These are phyloP conservation scores for Aldrovandia affinis DNA, from an alignment of 2,797 vertebrate species.

Conservation along the genomic window DNA sequence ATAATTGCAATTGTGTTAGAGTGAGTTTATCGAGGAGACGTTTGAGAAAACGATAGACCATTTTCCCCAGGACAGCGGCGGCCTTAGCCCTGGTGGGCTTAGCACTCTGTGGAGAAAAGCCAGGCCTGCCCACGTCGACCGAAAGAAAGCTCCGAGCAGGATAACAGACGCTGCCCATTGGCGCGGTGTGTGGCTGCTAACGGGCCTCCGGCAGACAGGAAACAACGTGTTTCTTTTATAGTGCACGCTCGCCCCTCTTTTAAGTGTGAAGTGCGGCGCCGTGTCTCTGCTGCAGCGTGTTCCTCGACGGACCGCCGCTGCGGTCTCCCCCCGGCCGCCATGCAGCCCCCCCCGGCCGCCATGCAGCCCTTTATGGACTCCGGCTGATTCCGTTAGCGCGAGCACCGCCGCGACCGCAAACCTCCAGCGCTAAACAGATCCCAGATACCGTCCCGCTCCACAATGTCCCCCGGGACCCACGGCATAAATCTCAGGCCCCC, in stretches of 20 bases:
- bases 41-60: not conserved
- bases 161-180: not conserved
- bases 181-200: conserved; percentile 11
- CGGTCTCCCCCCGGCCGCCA: conserved; percentile 54
- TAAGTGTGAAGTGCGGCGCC: conserved; percentile 61
- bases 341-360: conserved; percentile 43
- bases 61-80: not conserved
- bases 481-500: conserved; percentile 44
- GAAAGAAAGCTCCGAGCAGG: not conserved
- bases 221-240: conserved; percentile 22
- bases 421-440: conserved; percentile 58
- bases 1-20: too few species aligned
- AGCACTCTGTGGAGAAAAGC: not conserved
- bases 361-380: conserved; percentile 36
- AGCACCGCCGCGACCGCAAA: conserved; percentile 51
- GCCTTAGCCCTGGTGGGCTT: not conserved
- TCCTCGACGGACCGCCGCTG: conserved; percentile 57
- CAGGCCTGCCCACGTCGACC: not conserved
- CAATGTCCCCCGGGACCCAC: conserved; percentile 10
- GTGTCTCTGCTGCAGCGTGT: conserved; percentile 59
- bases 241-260: conserved; percentile 40
- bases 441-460: conserved; percentile 43
- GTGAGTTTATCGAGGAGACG: not conserved
- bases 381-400: conserved; percentile 37
- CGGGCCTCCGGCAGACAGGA: conserved; percentile 53